A percentile compares a stretch with the other conserved stretches of the same genome.
phyloP scores from a whole-genome alignment of 2,113 vertebrate species.

The Hylia prasina region DNA sequence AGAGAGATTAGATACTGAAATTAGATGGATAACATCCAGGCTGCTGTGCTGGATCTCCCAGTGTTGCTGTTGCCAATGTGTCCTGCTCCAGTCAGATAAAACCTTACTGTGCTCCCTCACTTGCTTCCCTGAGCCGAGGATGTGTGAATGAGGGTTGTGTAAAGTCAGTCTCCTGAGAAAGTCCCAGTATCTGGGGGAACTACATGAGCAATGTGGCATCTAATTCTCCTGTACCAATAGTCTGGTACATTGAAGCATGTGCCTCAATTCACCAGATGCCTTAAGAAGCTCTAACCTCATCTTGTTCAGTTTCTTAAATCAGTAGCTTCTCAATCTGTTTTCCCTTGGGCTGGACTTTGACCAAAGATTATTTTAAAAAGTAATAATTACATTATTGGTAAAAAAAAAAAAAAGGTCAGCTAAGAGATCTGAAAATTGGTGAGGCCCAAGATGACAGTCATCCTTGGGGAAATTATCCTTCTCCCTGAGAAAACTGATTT shows the following conservation, averaged over 20 bases:
- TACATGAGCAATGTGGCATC: background rate
- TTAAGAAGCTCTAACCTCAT: background rate
- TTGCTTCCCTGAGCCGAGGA: background rate
- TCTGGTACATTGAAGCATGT: fast-evolving
- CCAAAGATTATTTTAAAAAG: background rate
- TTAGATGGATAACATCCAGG: slow-evolving; percentile 46
- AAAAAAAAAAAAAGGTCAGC: background rate
- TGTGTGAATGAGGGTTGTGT: background rate
- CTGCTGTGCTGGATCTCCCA: background rate
- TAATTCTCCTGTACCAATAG: background rate
- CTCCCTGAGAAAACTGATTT: background rate
- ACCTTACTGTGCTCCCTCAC: background rate
- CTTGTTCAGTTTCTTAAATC: background rate
- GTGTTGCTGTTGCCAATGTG: background rate
- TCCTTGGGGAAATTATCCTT: background rate
- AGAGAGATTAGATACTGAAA: slow-evolving; percentile 59
- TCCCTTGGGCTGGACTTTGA: background rate
- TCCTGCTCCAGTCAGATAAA: background rate
- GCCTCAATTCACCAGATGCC: background rate
- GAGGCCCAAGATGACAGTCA: background rate
- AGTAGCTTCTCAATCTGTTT: background rate
- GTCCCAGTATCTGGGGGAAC: background rate
- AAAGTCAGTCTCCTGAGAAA: background rate
- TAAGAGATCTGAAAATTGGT: background rate
- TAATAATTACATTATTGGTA: background rate